Conservation (phyloP, 2,797 vertebrate genomes). For the Chaenodraco wilsoni region DNA sequence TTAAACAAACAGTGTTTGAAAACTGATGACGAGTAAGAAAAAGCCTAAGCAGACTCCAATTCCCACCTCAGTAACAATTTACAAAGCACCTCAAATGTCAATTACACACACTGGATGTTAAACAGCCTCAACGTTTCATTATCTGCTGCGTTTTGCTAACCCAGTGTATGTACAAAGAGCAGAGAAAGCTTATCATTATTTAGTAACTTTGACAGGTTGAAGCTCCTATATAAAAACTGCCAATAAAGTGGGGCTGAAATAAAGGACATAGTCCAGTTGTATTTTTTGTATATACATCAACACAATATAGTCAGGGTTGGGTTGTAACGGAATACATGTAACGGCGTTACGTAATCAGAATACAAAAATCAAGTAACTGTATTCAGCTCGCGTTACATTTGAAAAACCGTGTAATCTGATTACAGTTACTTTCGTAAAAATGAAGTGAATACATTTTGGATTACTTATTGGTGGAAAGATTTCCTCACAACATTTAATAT, state of each 20-base stretch:
- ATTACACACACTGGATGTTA: not conserved
- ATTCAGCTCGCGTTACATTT: no score
- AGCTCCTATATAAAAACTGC: not conserved
- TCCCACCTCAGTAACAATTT: not conserved
- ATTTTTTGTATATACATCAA: no score
- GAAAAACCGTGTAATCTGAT: no score
- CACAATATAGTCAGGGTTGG: no score
- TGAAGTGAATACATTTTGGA: no score
- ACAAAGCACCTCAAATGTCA: not conserved
- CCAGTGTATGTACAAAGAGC: not conserved
- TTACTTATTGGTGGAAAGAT: no score
- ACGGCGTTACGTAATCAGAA: no score
- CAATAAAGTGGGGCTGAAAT: not conserved
- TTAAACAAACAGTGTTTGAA: not conserved
- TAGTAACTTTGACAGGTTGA: not conserved
- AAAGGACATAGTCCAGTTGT: not conserved
- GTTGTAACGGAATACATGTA: no score
- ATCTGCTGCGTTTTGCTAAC: not conserved
- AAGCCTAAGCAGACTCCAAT: not conserved
- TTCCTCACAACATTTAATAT: no score
- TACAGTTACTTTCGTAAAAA: no score
- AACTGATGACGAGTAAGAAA: not conserved
- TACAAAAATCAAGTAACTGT: no score
- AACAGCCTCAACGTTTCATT: not conserved
- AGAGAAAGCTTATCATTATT: not conserved